Base-by-base conservation (phyloP, 2,113 vertebrate species). In the Leptocoma aspasia region DNA sequence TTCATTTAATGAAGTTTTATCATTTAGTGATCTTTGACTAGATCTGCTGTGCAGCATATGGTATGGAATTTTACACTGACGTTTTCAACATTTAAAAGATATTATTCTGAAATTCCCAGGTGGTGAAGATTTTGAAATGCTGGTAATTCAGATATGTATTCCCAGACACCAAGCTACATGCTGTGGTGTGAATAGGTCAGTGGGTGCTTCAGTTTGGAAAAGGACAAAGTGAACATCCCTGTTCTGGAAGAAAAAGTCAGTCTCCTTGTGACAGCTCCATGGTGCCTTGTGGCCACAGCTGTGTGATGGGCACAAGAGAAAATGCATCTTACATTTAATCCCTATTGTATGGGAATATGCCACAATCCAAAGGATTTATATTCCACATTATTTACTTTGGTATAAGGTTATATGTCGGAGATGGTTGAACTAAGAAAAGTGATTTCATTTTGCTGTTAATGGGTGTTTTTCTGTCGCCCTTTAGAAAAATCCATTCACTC, bases 401-500 rank as follows among this genome's bases (percentile, higher is more conserved):
- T 59, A 0, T 37, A 17, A 84, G 27, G 31, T 15, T n/a, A 7
- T 68, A 8, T 1, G 1, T 22, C 37, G 26, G 69, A 65, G 57
- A 17, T 16, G n/a, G 49, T 39, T 82, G 35, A 75, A 59, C 69
- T 1, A 1, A 84, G 84, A 42, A 23, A 75, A 57, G 54, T 72
- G 8, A 65, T 84, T 82, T 85, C 3, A 33, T 57, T 82, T 90
- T 77, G 70, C 45, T 82, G 8, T 60, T 94, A 61, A 87, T 64
- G 61, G 69, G 54, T 53, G 49, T n/a, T 86, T 93, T 85, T 80
- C 26, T 80, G 21, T 60, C 0, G 1, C 41, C 19, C 35, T 72
- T 57, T 39, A 47, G 47, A 77, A 82, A 88, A 77, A 71, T 49
- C 41, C 37, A 6, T 61, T 88, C 47, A 3, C 45, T 53, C 3